phyloP scores from a whole-genome alignment of 2,888 invertebrate genomes.

The Cephonodes hylas region DNA sequence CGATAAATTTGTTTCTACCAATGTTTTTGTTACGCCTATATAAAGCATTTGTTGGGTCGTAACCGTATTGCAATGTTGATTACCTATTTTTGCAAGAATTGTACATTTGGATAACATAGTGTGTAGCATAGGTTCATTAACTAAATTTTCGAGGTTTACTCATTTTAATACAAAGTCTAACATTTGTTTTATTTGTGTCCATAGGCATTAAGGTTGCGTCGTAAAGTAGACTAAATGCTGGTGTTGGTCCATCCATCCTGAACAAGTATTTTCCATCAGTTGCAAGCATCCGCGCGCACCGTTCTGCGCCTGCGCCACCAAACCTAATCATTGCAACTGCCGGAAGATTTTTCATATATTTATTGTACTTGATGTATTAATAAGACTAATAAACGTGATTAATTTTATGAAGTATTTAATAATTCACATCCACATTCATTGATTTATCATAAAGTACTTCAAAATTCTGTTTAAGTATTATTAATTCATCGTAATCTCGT shows the following conservation, averaged over 20 bases:
- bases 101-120: no score
- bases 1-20: no score
- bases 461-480: not conserved
- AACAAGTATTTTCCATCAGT: conserved; percentile 75
- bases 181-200: conserved; percentile 34
- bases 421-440: not conserved
- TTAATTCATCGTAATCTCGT: no score
- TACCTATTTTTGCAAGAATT: no score
- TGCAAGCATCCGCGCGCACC: conserved; percentile 51
- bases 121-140: no score
- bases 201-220: conserved; percentile 56
- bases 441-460: not conserved
- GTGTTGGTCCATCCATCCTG: conserved; percentile 69
- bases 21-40: no score
- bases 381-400: conserved; percentile 44
- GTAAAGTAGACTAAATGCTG: conserved; percentile 56
- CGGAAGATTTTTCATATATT: conserved; percentile 66
- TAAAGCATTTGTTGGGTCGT: no score
- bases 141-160: not conserved
- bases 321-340: conserved; percentile 63
- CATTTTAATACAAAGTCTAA: not conserved
- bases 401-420: conserved; percentile 11
- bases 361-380: conserved; percentile 49
- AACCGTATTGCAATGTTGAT: no score
- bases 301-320: conserved; percentile 29